Conservation (phyloP, 2,113 vertebrate genomes). For the Andinoacara biseriatus region DNA sequence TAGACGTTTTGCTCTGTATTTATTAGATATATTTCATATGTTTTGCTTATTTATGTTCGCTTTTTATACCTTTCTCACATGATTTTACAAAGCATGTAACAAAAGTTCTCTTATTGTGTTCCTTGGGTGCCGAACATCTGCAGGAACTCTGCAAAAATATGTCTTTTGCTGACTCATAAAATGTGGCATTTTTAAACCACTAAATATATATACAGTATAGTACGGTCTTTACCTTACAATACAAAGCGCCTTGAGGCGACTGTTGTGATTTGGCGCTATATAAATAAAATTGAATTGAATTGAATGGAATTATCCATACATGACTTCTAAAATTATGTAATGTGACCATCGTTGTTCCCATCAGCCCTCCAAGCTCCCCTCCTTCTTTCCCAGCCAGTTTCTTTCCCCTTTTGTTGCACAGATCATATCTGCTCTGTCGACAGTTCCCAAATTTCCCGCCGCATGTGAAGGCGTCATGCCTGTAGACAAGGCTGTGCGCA, state of each 20-base stretch:
- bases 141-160: neutral
- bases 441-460: constrained; percentile 9
- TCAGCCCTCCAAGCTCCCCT: neutral
- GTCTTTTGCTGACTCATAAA: neutral
- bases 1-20: neutral
- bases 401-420: neutral
- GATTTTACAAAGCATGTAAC: neutral
- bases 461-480: constrained; percentile 50
- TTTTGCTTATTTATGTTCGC: neutral
- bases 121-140: neutral
- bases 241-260: too few relatives aligned
- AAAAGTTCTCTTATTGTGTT: neutral
- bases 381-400: neutral
- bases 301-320: neutral
- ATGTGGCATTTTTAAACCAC: neutral
- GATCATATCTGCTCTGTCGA: neutral
- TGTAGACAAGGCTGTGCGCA: constrained; percentile 31
- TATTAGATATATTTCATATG: neutral
- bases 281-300: too few relatives aligned
- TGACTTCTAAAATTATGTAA: neutral
- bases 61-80: neutral
- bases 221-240: too few relatives aligned
- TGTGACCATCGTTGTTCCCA: neutral
- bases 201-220: too few relatives aligned
- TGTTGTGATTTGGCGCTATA: too few relatives aligned